Base-by-base conservation (phyloP, 2,113 vertebrate genomes). In the Dasyornis broadbenti region DNA sequence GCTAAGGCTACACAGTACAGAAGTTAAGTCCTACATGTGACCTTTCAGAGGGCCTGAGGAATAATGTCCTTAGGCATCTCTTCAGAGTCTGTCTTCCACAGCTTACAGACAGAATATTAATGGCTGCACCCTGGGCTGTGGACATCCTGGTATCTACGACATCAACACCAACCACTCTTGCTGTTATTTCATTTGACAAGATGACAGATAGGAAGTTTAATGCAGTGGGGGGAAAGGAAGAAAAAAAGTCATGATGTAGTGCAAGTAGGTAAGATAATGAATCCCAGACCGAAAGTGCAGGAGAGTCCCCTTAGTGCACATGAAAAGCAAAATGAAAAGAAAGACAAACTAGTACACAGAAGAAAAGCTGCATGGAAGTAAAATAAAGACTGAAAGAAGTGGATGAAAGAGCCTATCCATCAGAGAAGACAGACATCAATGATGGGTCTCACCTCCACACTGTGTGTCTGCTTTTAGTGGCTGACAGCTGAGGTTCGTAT, bases 21-120 rank as follows among this genome's bases (percentile, higher is more conserved):
- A 75, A 93, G 76, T 65, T 47, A 68, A 91, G 65, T 69, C 75
- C 87, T 52, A n/a, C 0, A 0, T 35, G 59, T 87, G 94, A 90
- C 90, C 92, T 94, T 92, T 82, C 84, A 65, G 50, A 83, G 42
- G 42, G 60, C 35, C 89, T 76, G 86, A 86, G 77, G 82, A 94
- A 76, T 71, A 84, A n/a, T 35, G 71, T 69, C 80, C 44, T 92
- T 23, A 75, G 81, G 44, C 49, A 4, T 37, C 44, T 70, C 68
- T 91, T 60, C 35, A 11, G 72, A 90, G 31, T 13, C 61, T 50
- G 61, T 33, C 77, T 82, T 71, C 63, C 53, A 57, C 69, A 54
- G 40, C 39, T 85, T 60, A 63, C 3, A 3, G 76, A 50, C 68
- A 80, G 66, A 89, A 64, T 76, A 89, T 72, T 76, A 86, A 83